Conservation (phyloP, 2,888 invertebrate genomes). For the Drosophila prolongata region DNA sequence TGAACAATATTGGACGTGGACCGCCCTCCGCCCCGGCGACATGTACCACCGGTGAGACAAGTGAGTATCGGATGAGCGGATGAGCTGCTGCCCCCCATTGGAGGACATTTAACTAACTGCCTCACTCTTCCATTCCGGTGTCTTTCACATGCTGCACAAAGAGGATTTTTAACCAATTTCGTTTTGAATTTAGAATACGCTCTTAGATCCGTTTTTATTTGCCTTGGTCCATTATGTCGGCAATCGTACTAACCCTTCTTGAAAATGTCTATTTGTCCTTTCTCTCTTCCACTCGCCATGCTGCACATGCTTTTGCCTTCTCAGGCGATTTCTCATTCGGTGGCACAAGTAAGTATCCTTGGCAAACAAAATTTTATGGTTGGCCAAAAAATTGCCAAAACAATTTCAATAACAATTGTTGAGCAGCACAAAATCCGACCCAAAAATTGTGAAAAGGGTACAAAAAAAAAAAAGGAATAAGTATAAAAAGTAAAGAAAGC, state of each 20-base stretch:
- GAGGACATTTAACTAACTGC: slow-evolving; percentile 43
- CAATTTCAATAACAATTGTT: slow-evolving; percentile 81
- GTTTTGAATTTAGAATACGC: slow-evolving; percentile 42
- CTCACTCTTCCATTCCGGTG: slow-evolving; percentile 67
- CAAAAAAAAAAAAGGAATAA: slow-evolving; percentile 2
- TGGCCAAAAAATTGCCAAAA: slow-evolving; percentile 67
- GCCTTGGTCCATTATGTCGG: slow-evolving; percentile 46
- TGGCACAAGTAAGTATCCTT: slow-evolving; percentile 88
- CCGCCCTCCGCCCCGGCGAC: slow-evolving; percentile 94
- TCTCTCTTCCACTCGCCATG: slow-evolving; percentile 15
- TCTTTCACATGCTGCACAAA: slow-evolving; percentile 69
- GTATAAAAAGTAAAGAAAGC: slow-evolving; percentile 3
- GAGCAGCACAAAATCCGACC: slow-evolving; percentile 42
- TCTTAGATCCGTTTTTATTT: slow-evolving; percentile 46
- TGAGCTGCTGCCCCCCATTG: background rate
- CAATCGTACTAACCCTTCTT: slow-evolving; percentile 56
- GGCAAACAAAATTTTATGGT: slow-evolving; percentile 57
- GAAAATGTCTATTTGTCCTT: slow-evolving; percentile 47
- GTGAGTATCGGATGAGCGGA: slow-evolving; percentile 86
- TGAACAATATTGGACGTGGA: slow-evolving; percentile 97
- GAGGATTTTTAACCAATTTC: slow-evolving; percentile 57
- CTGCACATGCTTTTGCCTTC: slow-evolving; percentile 5
- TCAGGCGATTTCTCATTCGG: slow-evolving; percentile 90
- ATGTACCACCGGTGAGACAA: slow-evolving; percentile 98
- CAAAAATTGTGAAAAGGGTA: slow-evolving; percentile 17